Conservation (phyloP, 1,140 invertebrate genomes). For the Cyrtorhinus lividipennis region DNA sequence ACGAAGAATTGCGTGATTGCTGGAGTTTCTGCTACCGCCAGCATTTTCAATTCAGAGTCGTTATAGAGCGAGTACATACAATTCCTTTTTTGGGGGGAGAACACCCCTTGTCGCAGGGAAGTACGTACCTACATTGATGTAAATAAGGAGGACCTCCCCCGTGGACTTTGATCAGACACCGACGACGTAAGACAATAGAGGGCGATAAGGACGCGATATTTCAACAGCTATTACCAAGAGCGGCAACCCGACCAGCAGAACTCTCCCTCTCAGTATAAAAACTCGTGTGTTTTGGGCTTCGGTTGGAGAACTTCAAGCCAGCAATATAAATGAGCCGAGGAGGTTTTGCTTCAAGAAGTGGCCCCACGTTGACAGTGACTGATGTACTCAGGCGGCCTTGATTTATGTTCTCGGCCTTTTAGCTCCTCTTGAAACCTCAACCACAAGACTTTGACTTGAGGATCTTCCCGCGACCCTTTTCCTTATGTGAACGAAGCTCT, state of each 20-base stretch:
- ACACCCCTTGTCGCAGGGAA: too few species aligned
- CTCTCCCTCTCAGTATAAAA: neutral
- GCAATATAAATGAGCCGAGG: conserved; percentile 9
- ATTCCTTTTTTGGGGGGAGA: too few species aligned
- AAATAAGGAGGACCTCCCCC: neutral
- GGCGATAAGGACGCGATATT: conserved; percentile 3
- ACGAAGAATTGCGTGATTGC: too few species aligned
- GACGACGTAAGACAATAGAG: neutral
- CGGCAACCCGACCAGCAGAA: too few species aligned
- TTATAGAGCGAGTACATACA: too few species aligned
- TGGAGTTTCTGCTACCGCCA: too few species aligned
- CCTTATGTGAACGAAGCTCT: neutral
- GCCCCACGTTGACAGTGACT: conserved; percentile 11
- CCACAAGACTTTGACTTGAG: neutral
- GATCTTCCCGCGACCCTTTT: neutral
- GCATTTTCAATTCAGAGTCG: too few species aligned
- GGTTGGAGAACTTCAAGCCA: neutral
- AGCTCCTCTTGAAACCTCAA: neutral
- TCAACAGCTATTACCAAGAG: conserved; percentile 1
- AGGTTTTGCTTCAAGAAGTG: neutral
- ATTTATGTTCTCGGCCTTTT: conserved; percentile 8
- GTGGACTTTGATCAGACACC: neutral
- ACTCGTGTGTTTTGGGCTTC: conserved; percentile 6
- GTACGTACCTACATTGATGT: conserved; percentile 2
- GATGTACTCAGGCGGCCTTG: conserved; percentile 8